Evolutionary conservation across 2,113 vertebrate species (phyloP), one percentile per base, ranked within the genome.

Genomic region (Rhagologus leucostigma): DNA sequence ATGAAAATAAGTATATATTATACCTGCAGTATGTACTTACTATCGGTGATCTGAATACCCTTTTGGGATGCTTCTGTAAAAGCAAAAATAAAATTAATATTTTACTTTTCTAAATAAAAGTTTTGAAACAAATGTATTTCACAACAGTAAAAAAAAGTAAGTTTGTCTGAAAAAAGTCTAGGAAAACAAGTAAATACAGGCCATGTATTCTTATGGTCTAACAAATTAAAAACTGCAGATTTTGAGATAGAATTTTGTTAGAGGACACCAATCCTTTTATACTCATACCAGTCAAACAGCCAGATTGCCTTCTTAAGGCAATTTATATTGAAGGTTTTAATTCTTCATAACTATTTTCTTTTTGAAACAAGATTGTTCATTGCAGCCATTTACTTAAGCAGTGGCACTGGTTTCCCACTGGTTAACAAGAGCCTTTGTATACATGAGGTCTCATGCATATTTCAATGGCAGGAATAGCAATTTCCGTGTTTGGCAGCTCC

Each of bases 401-500:
- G 16, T 23, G 29, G n/a, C 3, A 2, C 20, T 46, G 24, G 3
- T 83, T 89, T 76, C 32, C 32, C 53, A 63, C 32, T 23, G 7
- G 12, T 65, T 82, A 63, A 59, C 12, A 71, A 70, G 14, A 75
- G 3, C 6, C 15, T 56, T 84, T 89, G 24, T 16, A 39, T 52
- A 56, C 33, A 71, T 22, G 70, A 87, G 17, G 13, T 75, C 73
- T 92, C 52, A 89, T 75, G 30, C 18, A 90, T 88, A 83, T 91
- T 93, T 80, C 85, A 93, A 33, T 69, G 50, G 9, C 33, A 84
- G 30, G 27, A 86, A 79, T 35, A 33, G 64, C 33, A 64, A 62
- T 78, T 90, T 81, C 87, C 29, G 30, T 84, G 50, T 92, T 95
- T 95, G 83, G 63, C 63, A 92, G 76, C 39, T 93, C 73, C 71